Evolutionary conservation across 2,797 vertebrate genomes (phyloP).

Genomic region (Gallinago nigripennis): DNA sequence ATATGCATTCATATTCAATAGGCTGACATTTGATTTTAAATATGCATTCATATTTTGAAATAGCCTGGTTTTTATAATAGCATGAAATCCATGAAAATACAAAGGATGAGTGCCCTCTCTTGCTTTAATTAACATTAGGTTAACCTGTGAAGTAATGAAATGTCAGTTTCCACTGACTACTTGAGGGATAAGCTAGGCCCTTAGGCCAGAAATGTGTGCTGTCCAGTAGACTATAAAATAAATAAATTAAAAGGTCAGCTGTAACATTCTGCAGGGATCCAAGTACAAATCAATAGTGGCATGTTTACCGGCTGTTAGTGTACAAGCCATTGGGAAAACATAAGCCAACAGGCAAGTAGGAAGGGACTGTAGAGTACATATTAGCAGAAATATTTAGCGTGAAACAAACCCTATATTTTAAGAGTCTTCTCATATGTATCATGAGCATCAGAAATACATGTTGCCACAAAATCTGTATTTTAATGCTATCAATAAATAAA

Average conservation of each 20-base stretch:
- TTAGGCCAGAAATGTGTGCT: neutral
- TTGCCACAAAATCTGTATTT: neutral
- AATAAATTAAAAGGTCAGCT: neutral
- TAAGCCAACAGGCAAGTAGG: neutral
- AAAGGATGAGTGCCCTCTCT: conserved; percentile 4
- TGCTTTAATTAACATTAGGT: conserved; percentile 48
- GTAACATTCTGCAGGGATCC: neutral
- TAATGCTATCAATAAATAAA: neutral
- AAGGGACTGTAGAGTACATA: neutral
- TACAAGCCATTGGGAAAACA: neutral
- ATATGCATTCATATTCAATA: conserved; percentile 22
- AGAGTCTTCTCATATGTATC: neutral
- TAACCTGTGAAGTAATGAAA: conserved; percentile 4
- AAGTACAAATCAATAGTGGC: neutral
- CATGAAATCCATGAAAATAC: conserved; percentile 22
- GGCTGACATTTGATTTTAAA: conserved; percentile 53
- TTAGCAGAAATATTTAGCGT: neutral
- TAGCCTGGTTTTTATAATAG: conserved; percentile 26
- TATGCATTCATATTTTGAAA: conserved; percentile 37
- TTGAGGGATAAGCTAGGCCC: neutral
- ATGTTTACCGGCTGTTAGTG: neutral
- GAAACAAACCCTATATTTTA: neutral
- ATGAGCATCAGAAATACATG: neutral
- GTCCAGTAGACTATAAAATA: neutral
- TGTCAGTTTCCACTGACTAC: conserved; percentile 14